phyloP scores from a whole-genome alignment of 2,797 vertebrate species.

The Sebastes diaconus region DNA sequence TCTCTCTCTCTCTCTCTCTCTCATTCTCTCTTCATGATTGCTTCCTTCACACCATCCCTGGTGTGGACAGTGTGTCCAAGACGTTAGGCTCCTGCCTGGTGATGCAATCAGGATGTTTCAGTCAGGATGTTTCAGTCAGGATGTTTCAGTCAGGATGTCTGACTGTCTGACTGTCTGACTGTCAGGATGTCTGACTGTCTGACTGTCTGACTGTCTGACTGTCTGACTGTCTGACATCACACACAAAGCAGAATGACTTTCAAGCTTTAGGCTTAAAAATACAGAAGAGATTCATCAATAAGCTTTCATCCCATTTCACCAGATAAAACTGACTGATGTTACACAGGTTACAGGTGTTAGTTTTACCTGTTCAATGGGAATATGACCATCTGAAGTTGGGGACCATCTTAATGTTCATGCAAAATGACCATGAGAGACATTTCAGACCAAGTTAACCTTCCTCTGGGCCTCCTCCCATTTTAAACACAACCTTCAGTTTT shows the following conservation, averaged over 20 bases:
- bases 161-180: no score
- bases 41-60: no score
- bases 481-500: not conserved
- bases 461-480: not conserved
- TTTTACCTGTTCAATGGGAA: not conserved
- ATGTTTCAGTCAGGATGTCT: no score
- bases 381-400: not conserved
- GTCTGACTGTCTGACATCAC: not conserved
- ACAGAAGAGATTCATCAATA: not conserved
- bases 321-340: not conserved
- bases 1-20: not conserved
- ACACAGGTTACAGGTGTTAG: not conserved
- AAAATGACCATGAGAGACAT: not conserved
- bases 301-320: not conserved
- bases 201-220: no score
- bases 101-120: no score
- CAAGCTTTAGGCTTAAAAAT: not conserved
- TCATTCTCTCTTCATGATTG: not conserved
- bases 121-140: no score
- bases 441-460: not conserved
- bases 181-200: no score
- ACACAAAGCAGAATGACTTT: not conserved
- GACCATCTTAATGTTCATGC: not conserved
- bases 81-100: no score
- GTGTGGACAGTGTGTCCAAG: not conserved